Evolutionary conservation across 2,797 vertebrate species (phyloP), one percentile per base, ranked within the genome.

Genomic region (Danio albolineatus): DNA sequence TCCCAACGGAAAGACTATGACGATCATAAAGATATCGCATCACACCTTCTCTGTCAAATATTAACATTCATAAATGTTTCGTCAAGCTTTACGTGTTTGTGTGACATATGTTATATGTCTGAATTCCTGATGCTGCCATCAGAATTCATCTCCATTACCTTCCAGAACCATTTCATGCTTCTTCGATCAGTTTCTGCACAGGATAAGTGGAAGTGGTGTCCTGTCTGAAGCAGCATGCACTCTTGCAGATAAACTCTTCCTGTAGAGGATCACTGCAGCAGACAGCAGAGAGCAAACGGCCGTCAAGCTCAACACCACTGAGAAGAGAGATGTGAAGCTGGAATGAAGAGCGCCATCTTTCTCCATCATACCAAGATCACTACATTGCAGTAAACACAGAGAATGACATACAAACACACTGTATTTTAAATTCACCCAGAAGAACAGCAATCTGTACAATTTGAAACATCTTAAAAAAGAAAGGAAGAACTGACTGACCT

Each of bases 401-500:
- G 2, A 73, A 49, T 64, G 5, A 64, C 19, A 62, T 4, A 51
- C 7, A 62, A 21, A n/a, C 48, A 10, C 12, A 39, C 2, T 13
- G 16, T 28, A 28, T 16, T 21, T 62, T 19, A 10, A 75, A 19
- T 21, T 28, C 28, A 28, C 28, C 28, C 28, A 28, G 28, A 28
- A 28, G n/a, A n/a, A n/a, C n/a, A n/a, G n/a, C n/a, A n/a, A n/a
- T n/a, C n/a, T n/a, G n/a, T n/a, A n/a, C n/a, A n/a, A n/a, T n/a
- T n/a, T n/a, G n/a, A n/a, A n/a, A n/a, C 28, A 28, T 19, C 3
- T 16, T 6, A 36, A 12, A 38, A 48, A 73, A 36, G 28, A 10
- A 76, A 14, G 54, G 19, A 64, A 28, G 28, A 28, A 28, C 28
- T 28, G 28, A 83, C 87, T 76, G 36, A 77, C 92, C 89, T 88